phyloP scores from a whole-genome alignment of 2,113 vertebrate species.

The Patagioenas fasciata region DNA sequence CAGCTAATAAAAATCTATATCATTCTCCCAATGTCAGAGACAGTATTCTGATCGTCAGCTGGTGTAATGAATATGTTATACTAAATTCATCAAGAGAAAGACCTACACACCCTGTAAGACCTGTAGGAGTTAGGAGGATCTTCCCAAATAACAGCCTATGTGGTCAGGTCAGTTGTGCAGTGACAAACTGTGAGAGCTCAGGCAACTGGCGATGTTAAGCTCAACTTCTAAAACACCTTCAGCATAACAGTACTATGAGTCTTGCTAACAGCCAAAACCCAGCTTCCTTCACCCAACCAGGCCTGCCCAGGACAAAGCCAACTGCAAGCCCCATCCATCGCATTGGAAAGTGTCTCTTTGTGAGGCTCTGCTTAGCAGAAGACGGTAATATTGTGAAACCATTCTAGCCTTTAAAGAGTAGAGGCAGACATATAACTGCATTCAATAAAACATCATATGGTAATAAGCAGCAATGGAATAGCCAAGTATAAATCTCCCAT shows the following conservation, averaged over 20 bases:
- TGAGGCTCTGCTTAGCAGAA: slow-evolving; percentile 1
- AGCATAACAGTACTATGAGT: neutral
- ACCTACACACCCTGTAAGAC: neutral
- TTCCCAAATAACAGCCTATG: neutral
- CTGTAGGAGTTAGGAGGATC: neutral
- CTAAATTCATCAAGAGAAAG: neutral
- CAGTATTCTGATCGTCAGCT: neutral
- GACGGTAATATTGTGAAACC: neutral
- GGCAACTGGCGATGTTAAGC: neutral
- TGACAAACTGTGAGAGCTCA: neutral
- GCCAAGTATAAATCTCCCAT: slow-evolving; percentile 55
- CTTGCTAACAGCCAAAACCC: neutral
- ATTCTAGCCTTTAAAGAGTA: slow-evolving; percentile 8
- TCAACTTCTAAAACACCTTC: neutral
- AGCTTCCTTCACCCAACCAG: neutral
- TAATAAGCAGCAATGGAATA: slow-evolving; percentile 49
- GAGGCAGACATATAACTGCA: slow-evolving; percentile 5
- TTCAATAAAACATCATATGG: slow-evolving; percentile 47
- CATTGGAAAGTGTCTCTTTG: neutral
- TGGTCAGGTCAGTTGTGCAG: neutral
- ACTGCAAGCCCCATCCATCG: neutral
- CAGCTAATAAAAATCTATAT: neutral
- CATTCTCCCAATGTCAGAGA: neutral
- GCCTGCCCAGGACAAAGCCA: neutral
- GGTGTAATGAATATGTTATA: neutral